A percentile compares a stretch with the other conserved stretches of the same genome.
phyloP scores from a whole-genome alignment of 2,888 invertebrate genomes.

The Drosophila borborema region DNA sequence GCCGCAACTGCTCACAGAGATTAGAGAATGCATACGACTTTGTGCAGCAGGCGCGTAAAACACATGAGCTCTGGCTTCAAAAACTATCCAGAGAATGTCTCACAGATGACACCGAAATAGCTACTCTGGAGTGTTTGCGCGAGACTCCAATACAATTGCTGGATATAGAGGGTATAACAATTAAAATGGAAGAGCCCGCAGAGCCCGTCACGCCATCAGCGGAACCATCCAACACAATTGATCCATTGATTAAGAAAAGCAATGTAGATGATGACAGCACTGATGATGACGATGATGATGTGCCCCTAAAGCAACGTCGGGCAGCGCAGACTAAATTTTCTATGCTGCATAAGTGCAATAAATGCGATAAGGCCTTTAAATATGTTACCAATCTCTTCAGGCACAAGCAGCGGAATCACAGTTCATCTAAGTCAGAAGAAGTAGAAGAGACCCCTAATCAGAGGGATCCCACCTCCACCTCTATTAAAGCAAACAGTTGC shows the following conservation, averaged over 20 bases:
- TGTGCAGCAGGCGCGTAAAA: conserved; percentile 55
- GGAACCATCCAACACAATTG: conserved; percentile 15
- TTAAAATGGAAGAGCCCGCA: conserved; percentile 57
- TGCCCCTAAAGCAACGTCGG: conserved; percentile 59
- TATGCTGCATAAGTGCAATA: conserved; percentile 49
- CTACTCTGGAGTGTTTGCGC: conserved; percentile 48
- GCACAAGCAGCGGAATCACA: conserved; percentile 56
- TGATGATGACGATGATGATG: conserved; percentile 57
- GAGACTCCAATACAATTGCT: conserved; percentile 61
- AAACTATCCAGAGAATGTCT: conserved; percentile 14
- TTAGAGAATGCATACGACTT: conserved; percentile 62
- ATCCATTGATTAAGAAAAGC: conserved; percentile 53
- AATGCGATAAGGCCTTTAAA: conserved; percentile 52
- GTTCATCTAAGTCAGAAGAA: background rate
- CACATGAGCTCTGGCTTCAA: conserved; percentile 50
- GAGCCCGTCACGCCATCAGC: conserved; percentile 19
- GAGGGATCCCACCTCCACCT: background rate
- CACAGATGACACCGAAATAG: conserved; percentile 18
- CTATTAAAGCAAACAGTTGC: conserved; percentile 1
- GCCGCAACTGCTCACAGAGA: conserved; percentile 50
- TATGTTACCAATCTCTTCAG: conserved; percentile 64
- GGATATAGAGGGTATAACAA: conserved; percentile 61
- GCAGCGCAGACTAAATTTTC: conserved; percentile 2
- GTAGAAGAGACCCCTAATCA: conserved; percentile 1
- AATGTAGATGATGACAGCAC: conserved; percentile 7